Evolutionary conservation across 2,113 vertebrate genomes (phyloP).

Genomic region (Anhinga anhinga): DNA sequence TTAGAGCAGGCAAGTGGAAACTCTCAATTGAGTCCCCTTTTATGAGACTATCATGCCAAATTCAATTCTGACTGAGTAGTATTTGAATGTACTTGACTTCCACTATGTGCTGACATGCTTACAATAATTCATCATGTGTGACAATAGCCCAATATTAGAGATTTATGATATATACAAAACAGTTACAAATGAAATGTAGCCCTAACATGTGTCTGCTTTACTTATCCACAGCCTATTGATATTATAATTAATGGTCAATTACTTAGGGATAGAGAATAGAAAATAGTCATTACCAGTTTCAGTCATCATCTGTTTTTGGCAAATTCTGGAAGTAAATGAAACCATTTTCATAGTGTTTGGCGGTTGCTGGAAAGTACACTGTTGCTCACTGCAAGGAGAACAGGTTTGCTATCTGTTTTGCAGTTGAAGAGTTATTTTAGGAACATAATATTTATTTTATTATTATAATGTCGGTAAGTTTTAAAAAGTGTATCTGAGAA

Average conservation of each 20-base stretch:
- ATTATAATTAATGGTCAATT: constrained; percentile 87
- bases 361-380: constrained; percentile 64
- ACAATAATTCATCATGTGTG: constrained; percentile 90
- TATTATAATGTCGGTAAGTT: neutral
- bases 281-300: constrained; percentile 85
- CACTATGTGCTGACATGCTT: constrained; percentile 88
- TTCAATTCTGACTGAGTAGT: constrained; percentile 98
- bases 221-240: constrained; percentile 81
- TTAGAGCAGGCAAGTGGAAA: constrained; percentile 94
- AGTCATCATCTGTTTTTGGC: constrained; percentile 74
- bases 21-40: constrained; percentile 93
- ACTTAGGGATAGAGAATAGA: constrained; percentile 78
- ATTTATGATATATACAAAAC: constrained; percentile 87
- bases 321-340: constrained; percentile 75
- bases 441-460: constrained; percentile 22
- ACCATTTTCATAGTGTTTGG: constrained; percentile 69
- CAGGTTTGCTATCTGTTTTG: constrained; percentile 10
- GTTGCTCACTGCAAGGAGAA: constrained; percentile 43
- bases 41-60: constrained; percentile 96
- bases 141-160: constrained; percentile 90
- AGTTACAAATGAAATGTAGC: constrained; percentile 79
- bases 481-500: neutral
- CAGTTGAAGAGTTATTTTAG: constrained; percentile 8
- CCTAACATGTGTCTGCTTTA: constrained; percentile 75
- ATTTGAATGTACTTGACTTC: constrained; percentile 97